Conservation (phyloP, 2,888 invertebrate species). For the Apoderus coryli region DNA sequence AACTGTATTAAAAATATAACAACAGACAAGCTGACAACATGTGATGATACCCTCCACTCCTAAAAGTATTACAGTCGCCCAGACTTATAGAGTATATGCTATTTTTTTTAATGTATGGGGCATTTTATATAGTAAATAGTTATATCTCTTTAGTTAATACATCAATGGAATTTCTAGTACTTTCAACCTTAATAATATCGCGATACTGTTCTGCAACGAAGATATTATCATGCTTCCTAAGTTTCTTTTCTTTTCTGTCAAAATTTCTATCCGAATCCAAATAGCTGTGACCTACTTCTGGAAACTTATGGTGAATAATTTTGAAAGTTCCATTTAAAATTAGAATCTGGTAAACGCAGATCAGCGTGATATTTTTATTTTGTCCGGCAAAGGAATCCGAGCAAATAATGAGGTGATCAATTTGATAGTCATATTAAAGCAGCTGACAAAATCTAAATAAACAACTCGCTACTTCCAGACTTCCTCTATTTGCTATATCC, state of each 20-base stretch:
- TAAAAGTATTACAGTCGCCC: too few relatives aligned
- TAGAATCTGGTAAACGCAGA: constrained; percentile 9
- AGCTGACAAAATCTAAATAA: constrained; percentile 5
- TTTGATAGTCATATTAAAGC: constrained; percentile 4
- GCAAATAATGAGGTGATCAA: constrained; percentile 7
- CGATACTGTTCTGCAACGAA: constrained; percentile 20
- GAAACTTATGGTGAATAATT: constrained; percentile 11
- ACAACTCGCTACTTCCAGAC: constrained; percentile 6
- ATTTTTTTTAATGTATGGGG: too few relatives aligned
- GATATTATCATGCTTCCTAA: constrained; percentile 19
- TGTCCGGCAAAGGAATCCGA: constrained; percentile 9
- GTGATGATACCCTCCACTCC: too few relatives aligned
- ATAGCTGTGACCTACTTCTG: constrained; percentile 16
- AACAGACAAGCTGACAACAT: too few relatives aligned
- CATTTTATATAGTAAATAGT: too few relatives aligned
- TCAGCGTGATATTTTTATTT: constrained; percentile 6
- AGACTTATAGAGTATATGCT: too few relatives aligned
- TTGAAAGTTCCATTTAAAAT: constrained; percentile 5
- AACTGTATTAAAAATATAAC: too few relatives aligned
- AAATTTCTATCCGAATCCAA: constrained; percentile 24
- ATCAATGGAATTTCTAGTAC: too few relatives aligned
- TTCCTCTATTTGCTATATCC: constrained; percentile 5
- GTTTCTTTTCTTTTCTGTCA: constrained; percentile 23
- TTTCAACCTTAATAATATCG: constrained; percentile 18
- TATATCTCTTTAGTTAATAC: too few relatives aligned